A percentile compares a stretch with the other conserved stretches of the same genome.
Evolutionary conservation across 2,797 vertebrate genomes (phyloP).

Genomic region (Tachyglossus aculeatus): DNA sequence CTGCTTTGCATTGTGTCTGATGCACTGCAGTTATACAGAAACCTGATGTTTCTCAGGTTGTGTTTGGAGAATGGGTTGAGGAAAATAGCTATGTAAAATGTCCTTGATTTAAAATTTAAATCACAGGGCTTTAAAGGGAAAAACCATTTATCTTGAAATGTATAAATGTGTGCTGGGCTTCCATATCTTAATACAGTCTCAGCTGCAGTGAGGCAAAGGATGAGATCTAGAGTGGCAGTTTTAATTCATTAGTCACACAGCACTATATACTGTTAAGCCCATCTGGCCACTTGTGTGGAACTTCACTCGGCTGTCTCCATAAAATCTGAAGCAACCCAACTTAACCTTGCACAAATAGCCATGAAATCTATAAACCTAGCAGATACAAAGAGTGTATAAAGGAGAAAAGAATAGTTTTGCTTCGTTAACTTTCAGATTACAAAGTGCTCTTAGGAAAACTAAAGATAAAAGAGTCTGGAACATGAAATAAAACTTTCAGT

Average conservation of each 20-base stretch:
- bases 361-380: slow-evolving; percentile 74
- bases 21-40: no score
- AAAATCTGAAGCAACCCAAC: slow-evolving; percentile 66
- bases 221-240: slow-evolving; percentile 54
- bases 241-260: slow-evolving; percentile 84
- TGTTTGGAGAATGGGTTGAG: neutral
- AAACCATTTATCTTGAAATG: slow-evolving; percentile 39
- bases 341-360: slow-evolving; percentile 72
- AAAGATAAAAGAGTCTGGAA: slow-evolving; percentile 69
- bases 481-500: slow-evolving; percentile 70
- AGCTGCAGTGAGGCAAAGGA: slow-evolving; percentile 66
- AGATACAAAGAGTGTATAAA: slow-evolving; percentile 67
- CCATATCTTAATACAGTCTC: slow-evolving; percentile 61
- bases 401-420: slow-evolving; percentile 60
- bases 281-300: slow-evolving; percentile 74
- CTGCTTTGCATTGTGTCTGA: no score
- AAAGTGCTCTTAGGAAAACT: slow-evolving; percentile 62
- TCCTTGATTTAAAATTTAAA: slow-evolving; percentile 40
- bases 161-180: slow-evolving; percentile 50
- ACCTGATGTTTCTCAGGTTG: neutral
- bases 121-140: slow-evolving; percentile 13
- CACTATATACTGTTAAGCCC: slow-evolving; percentile 72
- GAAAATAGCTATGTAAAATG: neutral
- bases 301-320: slow-evolving; percentile 68
- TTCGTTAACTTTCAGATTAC: slow-evolving; percentile 68